Evolutionary conservation across 2,113 vertebrate species (phyloP), one percentile per base, ranked within the genome.

Genomic region (Apodemus sylvaticus): DNA sequence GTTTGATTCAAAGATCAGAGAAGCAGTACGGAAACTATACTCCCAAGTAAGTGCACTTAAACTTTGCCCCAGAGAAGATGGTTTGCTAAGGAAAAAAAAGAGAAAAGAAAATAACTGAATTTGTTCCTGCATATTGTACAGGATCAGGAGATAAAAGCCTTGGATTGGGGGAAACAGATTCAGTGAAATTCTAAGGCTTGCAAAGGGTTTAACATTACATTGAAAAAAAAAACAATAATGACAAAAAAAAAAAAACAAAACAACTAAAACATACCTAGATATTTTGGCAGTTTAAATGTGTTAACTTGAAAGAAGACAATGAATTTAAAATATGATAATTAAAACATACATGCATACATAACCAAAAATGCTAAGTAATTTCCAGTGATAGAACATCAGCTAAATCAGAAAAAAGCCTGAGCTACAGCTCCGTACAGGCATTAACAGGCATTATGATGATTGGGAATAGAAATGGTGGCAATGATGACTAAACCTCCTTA

Each of bases 201-300:
- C 1, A 7, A 16, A 55, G 29, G 17, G 9, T 83, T 82, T 82
- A 91, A 39, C 70, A 55, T 48, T 64, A 29, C 26, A 66, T 66
- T 45, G 5, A 85, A 39, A 62, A 42, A 13, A 14, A 26, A 81
- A 55, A 22, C 16, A 26, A 64, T n/a, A n/a, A n/a, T n/a, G n/a
- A n/a, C 82, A 78, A 76, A 95, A 26, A 13, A 26, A 26, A 55
- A 55, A 36, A 26, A n/a, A 64, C 82, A 78, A 71, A 95, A 53
- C n/a, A n/a, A n/a, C n/a, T 14, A 58, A 58, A 71, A 68, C 5
- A 36, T 73, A 36, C 31, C 26, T 89, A 86, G 24, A 86, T 74
- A 93, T 93, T 94, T 89, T 64, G 74, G 53, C n/a, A 86, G 26
- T 89, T 86, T 82, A 90, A 93, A 53, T 81, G 39, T 42, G 42